phyloP scores from a whole-genome alignment of 1,140 invertebrate genomes.

The Pogonomyrmex barbatus region DNA sequence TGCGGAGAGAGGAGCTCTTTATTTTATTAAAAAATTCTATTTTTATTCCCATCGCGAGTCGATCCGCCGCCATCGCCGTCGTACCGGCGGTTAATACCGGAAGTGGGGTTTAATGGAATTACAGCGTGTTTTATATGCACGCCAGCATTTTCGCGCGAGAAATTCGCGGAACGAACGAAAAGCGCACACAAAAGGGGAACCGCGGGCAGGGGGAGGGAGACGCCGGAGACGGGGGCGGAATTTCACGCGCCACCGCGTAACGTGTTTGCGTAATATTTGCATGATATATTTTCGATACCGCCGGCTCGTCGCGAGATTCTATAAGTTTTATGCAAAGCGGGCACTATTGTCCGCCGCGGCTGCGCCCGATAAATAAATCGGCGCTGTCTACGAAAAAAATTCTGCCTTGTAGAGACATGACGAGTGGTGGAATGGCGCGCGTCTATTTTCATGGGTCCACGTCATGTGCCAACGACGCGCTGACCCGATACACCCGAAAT shows the following conservation, averaged over 20 bases:
- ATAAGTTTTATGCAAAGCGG: constrained; percentile 59
- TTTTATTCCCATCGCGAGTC: constrained; percentile 43
- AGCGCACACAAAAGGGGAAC: constrained; percentile 1
- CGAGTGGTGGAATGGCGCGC: not conserved
- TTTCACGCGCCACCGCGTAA: constrained; percentile 52
- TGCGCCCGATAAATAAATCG: constrained; percentile 13
- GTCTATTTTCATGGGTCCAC: constrained; percentile 42
- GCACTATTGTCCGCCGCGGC: constrained; percentile 11
- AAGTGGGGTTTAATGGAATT: constrained; percentile 59
- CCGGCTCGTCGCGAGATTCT: constrained; percentile 25
- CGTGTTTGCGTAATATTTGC: constrained; percentile 64
- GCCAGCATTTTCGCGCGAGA: constrained; percentile 53
- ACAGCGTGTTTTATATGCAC: constrained; percentile 62
- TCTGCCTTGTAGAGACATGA: not conserved
- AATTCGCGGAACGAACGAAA: constrained; percentile 46
- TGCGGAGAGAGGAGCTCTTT: constrained; percentile 3
- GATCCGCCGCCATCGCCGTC: not conserved
- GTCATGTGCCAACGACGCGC: constrained; percentile 34
- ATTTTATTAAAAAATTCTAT: constrained; percentile 61
- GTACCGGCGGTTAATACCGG: constrained; percentile 48
- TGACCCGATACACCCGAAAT: constrained; percentile 47
- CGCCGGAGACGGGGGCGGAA: constrained; percentile 4
- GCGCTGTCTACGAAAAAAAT: too few species aligned
- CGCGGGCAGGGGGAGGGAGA: not conserved
- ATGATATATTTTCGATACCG: constrained; percentile 57